phyloP scores from a whole-genome alignment of 2,113 vertebrate genomes.

The Zosterops borbonicus region DNA sequence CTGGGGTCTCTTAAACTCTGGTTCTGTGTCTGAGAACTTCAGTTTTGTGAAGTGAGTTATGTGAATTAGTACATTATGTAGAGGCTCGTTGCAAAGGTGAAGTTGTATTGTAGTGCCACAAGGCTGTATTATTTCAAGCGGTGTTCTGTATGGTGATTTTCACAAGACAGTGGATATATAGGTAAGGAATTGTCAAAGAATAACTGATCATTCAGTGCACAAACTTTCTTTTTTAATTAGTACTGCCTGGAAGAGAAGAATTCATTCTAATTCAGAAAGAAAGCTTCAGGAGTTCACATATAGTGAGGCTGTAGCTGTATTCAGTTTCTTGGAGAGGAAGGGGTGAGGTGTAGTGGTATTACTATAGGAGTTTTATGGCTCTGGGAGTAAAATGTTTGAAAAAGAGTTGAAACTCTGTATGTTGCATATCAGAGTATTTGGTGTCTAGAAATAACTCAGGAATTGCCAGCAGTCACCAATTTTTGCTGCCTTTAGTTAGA shows the following conservation, averaged over 20 bases:
- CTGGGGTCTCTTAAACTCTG: not conserved
- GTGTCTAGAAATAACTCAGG: not conserved
- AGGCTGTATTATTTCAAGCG: not conserved
- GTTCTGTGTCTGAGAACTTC: not conserved
- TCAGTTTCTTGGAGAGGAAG: not conserved
- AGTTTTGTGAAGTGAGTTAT: not conserved
- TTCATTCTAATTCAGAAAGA: not conserved
- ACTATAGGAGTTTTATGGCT: not conserved
- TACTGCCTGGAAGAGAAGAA: not conserved
- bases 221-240: not conserved
- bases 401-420: not conserved
- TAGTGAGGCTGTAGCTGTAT: not conserved
- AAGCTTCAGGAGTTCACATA: not conserved
- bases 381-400: not conserved
- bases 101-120: not conserved
- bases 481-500: not conserved
- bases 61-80: not conserved
- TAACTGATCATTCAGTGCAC: not conserved
- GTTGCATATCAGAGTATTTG: not conserved
- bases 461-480: fast-evolving
- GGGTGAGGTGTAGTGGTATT: not conserved
- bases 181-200: not conserved
- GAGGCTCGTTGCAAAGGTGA: not conserved
- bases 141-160: not conserved
- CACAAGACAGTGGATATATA: not conserved